These are phyloP conservation scores for Brachyalestes nurse DNA, from an alignment of 2,797 vertebrate species.

Conservation along the genomic window DNA sequence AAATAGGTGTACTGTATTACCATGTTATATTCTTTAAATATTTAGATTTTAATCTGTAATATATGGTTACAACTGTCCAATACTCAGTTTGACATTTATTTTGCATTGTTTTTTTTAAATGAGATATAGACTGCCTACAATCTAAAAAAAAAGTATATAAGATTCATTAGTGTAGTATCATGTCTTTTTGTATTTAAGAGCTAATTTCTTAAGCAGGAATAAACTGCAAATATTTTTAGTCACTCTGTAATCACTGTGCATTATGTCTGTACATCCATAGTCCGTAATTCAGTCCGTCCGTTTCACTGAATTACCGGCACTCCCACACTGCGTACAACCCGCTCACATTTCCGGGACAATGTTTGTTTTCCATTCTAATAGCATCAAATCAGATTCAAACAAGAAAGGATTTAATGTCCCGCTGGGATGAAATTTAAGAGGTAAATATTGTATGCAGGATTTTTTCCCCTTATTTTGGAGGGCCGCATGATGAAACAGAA, in stretches of 20 bases:
- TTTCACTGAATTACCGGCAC: slow-evolving; percentile 1
- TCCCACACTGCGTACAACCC: background rate
- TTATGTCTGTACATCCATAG: background rate
- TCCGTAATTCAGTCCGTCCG: background rate
- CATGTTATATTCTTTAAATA: no score
- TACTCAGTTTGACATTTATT: no score
- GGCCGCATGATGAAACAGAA: slow-evolving; percentile 47
- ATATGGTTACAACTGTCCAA: no score
- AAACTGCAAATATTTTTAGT: slow-evolving; percentile 5
- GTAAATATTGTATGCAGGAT: slow-evolving; percentile 27
- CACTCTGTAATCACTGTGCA: background rate
- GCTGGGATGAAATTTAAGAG: slow-evolving; percentile 25
- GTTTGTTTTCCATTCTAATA: slow-evolving; percentile 12
- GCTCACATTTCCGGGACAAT: background rate
- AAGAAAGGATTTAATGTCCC: slow-evolving; percentile 15
- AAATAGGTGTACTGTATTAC: no score
- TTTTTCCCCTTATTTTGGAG: slow-evolving; percentile 16
- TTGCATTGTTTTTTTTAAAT: no score
- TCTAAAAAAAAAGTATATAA: background rate
- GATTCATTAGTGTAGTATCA: background rate
- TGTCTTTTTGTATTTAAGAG: background rate
- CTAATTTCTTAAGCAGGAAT: background rate
- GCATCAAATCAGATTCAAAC: slow-evolving; percentile 32
- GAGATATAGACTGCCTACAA: background rate
- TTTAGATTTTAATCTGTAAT: no score